phyloP scores from a whole-genome alignment of 2,797 vertebrate species.

The Schizopygopsis pylzovi region DNA sequence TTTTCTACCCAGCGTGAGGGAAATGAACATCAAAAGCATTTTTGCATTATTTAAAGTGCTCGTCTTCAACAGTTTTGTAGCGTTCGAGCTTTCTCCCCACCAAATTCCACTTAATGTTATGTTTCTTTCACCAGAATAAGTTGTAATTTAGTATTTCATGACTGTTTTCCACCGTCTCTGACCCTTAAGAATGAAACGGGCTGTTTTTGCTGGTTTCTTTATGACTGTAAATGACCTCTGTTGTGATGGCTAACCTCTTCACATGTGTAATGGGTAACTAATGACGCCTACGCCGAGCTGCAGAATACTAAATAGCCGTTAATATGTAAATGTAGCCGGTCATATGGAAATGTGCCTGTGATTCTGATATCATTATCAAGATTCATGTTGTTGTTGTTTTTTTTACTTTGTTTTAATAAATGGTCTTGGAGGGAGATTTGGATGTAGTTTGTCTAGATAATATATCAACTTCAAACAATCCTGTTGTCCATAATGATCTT shows the following conservation, averaged over 20 bases:
- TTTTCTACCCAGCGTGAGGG: conserved; percentile 2
- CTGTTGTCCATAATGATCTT: not conserved
- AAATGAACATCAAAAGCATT: conserved; percentile 6
- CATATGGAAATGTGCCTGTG: conserved; percentile 7
- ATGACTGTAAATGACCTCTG: conserved; percentile 18
- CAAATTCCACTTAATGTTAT: not conserved
- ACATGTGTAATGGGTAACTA: conserved; percentile 5
- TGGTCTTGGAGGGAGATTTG: not conserved
- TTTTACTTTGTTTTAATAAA: not conserved
- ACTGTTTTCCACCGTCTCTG: not conserved
- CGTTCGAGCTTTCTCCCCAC: not conserved
- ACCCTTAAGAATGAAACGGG: conserved; percentile 1
- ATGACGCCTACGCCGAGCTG: not conserved
- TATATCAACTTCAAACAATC: not conserved
- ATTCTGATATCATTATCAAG: conserved; percentile 16
- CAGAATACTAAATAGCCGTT: conserved; percentile 13
- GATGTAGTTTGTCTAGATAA: conserved; percentile 14
- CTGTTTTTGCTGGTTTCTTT: not conserved
- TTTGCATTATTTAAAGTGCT: conserved; percentile 18
- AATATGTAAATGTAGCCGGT: conserved; percentile 4
- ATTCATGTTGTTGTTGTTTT: not conserved
- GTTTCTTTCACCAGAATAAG: not conserved
- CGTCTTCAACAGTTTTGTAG: conserved; percentile 17
- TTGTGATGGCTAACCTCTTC: conserved; percentile 15
- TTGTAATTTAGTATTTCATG: not conserved